Percentiles rank a stretch among this genome's conserved stretches.
Evolutionary conservation across 1,140 invertebrate species (phyloP).

Genomic region (Pinna nobilis): DNA sequence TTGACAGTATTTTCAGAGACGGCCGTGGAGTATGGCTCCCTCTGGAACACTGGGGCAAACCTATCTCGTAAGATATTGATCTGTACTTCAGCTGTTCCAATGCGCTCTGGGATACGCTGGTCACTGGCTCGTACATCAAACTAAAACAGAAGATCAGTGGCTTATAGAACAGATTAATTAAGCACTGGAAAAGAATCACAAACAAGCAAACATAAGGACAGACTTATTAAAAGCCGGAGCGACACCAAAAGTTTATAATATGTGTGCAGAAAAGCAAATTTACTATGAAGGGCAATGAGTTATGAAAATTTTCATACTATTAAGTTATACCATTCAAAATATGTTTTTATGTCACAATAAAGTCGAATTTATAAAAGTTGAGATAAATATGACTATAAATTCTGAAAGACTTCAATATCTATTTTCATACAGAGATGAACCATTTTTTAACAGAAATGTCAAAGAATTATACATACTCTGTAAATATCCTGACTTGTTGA

Average conservation of each 20-base stretch:
- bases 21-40: slow-evolving; percentile 23
- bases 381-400: neutral
- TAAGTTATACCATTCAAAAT: no score
- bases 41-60: slow-evolving; percentile 44
- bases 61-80: slow-evolving; percentile 50
- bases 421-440: neutral
- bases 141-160: slow-evolving; percentile 40
- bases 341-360: no score
- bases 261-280: no score
- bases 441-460: neutral
- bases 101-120: slow-evolving; percentile 85
- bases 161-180: no score
- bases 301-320: no score
- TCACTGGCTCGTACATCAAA: slow-evolving; percentile 80
- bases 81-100: slow-evolving; percentile 74
- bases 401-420: neutral
- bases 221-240: no score
- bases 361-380: no score
- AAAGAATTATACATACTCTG: slow-evolving; percentile 36
- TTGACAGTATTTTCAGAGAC: slow-evolving; percentile 38
- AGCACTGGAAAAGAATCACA: no score
- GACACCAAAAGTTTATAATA: no score
- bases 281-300: no score
- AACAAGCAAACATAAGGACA: no score
- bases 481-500: slow-evolving; percentile 28